These are phyloP conservation scores for Enoplosus armatus DNA, from an alignment of 2,797 vertebrate species.

Conservation along the genomic window DNA sequence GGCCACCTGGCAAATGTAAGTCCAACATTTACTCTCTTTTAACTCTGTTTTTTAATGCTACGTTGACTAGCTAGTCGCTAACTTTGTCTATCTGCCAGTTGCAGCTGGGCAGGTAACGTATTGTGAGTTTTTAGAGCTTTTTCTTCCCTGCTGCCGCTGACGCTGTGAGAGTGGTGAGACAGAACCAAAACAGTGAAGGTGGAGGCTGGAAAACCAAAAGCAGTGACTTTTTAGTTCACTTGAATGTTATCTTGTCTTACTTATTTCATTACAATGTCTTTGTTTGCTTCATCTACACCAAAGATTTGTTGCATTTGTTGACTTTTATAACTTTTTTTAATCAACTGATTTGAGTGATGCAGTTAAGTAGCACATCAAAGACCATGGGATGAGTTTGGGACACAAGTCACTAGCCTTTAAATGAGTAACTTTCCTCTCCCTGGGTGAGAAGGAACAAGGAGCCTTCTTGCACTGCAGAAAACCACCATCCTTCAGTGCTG, in stretches of 20 bases:
- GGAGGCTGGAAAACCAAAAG: background rate
- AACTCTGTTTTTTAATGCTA: background rate
- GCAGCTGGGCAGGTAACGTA: too few species aligned
- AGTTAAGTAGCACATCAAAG: background rate
- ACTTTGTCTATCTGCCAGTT: background rate
- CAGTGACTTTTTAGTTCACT: background rate
- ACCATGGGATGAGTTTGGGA: background rate
- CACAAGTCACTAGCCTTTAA: background rate
- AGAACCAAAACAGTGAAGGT: background rate
- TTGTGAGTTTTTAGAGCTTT: background rate
- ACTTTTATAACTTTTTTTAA: background rate
- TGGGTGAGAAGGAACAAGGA: slow-evolving; percentile 1
- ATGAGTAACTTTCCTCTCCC: background rate
- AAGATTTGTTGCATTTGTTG: background rate
- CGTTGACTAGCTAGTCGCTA: background rate
- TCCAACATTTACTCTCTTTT: background rate
- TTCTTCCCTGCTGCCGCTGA: too few species aligned
- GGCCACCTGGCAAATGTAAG: background rate
- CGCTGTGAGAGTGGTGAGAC: background rate
- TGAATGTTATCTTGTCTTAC: background rate
- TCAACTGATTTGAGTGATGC: background rate
- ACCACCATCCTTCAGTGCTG: background rate
- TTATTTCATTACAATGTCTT: background rate
- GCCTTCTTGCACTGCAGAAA: slow-evolving; percentile 2
- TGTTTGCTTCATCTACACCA: background rate